phyloP scores from a whole-genome alignment of 2,113 vertebrate species.

The Tyto alba region DNA sequence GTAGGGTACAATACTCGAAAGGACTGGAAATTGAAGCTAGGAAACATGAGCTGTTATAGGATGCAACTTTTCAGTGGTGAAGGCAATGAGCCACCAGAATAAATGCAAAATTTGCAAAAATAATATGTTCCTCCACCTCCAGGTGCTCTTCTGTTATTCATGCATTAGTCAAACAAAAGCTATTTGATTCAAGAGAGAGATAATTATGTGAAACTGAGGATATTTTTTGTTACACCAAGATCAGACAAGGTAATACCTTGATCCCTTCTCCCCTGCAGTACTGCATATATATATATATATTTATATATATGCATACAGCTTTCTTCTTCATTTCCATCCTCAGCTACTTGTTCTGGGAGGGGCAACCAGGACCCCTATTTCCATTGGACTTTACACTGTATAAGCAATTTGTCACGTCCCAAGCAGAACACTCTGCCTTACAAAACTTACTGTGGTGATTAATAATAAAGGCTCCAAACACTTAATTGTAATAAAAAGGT shows the following conservation, averaged over 20 bases:
- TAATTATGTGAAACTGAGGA: background rate
- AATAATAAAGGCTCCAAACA: background rate
- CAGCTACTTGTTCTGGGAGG: background rate
- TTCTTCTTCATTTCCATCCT: background rate
- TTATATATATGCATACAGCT: background rate
- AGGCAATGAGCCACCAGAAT: background rate
- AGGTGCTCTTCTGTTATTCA: background rate
- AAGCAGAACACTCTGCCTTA: background rate
- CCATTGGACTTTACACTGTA: background rate
- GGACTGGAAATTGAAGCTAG: background rate
- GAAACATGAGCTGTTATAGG: background rate
- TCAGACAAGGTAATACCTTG: background rate
- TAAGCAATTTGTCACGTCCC: background rate
- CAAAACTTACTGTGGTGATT: background rate
- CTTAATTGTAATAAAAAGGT: constrained; percentile 1
- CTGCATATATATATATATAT: too few species aligned
- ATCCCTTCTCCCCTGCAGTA: background rate
- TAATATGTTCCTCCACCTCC: background rate
- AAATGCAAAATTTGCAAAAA: background rate
- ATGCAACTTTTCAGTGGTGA: background rate
- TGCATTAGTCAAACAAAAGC: background rate
- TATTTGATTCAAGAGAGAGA: background rate
- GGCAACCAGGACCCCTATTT: background rate
- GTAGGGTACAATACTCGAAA: background rate
- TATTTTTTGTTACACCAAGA: background rate